Conservation (phyloP, 2,888 invertebrate species). For the Drosophila mercatorum region DNA sequence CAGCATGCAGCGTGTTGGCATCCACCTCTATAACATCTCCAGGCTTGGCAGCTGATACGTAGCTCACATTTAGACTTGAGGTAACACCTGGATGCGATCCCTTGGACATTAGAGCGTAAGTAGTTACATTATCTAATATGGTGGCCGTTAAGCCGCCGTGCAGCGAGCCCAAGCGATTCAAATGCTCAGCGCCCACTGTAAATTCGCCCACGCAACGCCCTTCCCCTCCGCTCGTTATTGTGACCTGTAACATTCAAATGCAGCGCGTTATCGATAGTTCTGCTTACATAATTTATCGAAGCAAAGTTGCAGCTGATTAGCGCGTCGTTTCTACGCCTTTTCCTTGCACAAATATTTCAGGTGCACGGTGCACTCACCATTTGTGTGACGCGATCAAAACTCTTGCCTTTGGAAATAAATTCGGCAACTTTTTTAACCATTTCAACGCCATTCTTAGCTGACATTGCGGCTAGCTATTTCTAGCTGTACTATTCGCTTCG, state of each 20-base stretch:
- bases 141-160: slow-evolving; percentile 95
- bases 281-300: slow-evolving; percentile 55
- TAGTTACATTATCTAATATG: slow-evolving; percentile 90
- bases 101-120: slow-evolving; percentile 90
- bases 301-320: slow-evolving; percentile 43
- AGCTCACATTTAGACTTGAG: slow-evolving; percentile 93
- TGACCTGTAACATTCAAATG: slow-evolving; percentile 70
- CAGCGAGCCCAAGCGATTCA: slow-evolving; percentile 90
- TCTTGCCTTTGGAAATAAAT: slow-evolving; percentile 74
- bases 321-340: slow-evolving; percentile 19
- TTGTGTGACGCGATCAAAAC: slow-evolving; percentile 84
- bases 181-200: slow-evolving; percentile 89
- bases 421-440: slow-evolving; percentile 84
- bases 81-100: slow-evolving; percentile 90
- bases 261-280: slow-evolving; percentile 41
- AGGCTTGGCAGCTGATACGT: slow-evolving; percentile 89
- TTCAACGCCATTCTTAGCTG: slow-evolving; percentile 76
- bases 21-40: slow-evolving; percentile 93
- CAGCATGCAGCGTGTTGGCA: slow-evolving; percentile 90
- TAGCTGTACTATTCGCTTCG: slow-evolving; percentile 23
- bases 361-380: slow-evolving; percentile 81
- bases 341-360: slow-evolving; percentile 2
- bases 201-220: slow-evolving; percentile 92
- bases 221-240: slow-evolving; percentile 86
- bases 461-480: slow-evolving; percentile 29